phyloP scores from a whole-genome alignment of 2,888 invertebrate species.

The Podotricha telesiphe region DNA sequence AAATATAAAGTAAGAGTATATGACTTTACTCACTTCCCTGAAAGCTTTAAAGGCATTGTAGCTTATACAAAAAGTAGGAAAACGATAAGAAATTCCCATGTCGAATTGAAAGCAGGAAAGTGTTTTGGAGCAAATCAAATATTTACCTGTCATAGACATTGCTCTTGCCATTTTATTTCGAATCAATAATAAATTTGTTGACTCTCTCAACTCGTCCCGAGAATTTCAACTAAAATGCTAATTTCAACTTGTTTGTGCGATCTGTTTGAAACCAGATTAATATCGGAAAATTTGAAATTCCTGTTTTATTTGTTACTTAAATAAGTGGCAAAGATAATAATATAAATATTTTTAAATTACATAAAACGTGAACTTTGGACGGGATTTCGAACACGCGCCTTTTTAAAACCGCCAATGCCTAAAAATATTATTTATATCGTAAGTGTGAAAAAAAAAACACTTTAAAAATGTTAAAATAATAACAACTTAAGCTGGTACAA shows the following conservation, averaged over 20 bases:
- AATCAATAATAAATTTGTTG: constrained; percentile 41
- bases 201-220: constrained; percentile 22
- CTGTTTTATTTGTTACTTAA: background rate
- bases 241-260: constrained; percentile 26
- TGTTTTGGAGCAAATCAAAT: constrained; percentile 35
- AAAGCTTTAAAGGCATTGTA: constrained; percentile 29
- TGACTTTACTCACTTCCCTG: constrained; percentile 21
- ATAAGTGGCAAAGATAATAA: background rate
- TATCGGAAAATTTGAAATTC: background rate
- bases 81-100: constrained; percentile 30
- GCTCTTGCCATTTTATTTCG: constrained; percentile 29
- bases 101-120: constrained; percentile 23
- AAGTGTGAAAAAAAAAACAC: too few relatives aligned
- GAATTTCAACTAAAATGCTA: constrained; percentile 25
- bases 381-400: too few relatives aligned
- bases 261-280: constrained; percentile 15
- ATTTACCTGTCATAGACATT: constrained; percentile 33
- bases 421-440: too few relatives aligned
- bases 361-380: too few relatives aligned
- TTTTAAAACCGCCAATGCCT: too few relatives aligned
- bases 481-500: too few relatives aligned
- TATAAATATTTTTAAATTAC: too few relatives aligned
- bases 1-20: constrained; percentile 23
- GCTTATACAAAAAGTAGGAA: constrained; percentile 24
- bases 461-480: too few relatives aligned